Conservation (phyloP, 1,140 invertebrate genomes). For the Drosophila gunungcola region DNA sequence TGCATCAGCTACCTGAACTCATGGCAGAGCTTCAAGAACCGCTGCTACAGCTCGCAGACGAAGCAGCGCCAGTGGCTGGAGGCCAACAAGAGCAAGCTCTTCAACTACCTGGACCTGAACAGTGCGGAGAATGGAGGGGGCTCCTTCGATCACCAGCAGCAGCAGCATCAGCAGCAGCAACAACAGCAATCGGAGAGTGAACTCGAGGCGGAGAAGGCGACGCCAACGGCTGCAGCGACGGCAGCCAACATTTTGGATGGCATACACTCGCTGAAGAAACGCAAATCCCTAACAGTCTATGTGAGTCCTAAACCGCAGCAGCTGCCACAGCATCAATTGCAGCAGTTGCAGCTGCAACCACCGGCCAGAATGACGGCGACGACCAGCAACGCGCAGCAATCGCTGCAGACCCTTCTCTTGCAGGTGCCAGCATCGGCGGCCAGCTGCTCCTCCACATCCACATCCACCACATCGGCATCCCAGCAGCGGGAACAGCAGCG, state of each 20-base stretch:
- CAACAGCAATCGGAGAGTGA: conserved; percentile 46
- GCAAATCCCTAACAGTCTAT: conserved; percentile 84
- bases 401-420: conserved; percentile 63
- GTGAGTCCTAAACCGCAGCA: conserved; percentile 83
- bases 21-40: conserved; percentile 85
- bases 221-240: conserved; percentile 38
- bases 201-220: conserved; percentile 42
- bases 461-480: conserved; percentile 15
- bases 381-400: conserved; percentile 47
- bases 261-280: conserved; percentile 81
- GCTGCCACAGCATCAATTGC: conserved; percentile 55
- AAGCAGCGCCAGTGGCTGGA: conserved; percentile 84
- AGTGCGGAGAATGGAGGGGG: conserved; percentile 58
- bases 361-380: conserved; percentile 32
- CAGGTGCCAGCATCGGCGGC: conserved; percentile 62
- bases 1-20: conserved; percentile 84
- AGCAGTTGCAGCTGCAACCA: conserved; percentile 39
- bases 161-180: conserved; percentile 34
- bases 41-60: conserved; percentile 73
- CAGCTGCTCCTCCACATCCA: conserved; percentile 26
- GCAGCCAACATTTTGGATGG: conserved; percentile 78
- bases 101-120: conserved; percentile 75
- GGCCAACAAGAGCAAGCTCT: conserved; percentile 60
- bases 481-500: conserved; percentile 45
- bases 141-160: conserved; percentile 24